A percentile compares a stretch with the other conserved stretches of the same genome.
These are phyloP conservation scores for Zoanthus gigantus DNA, from an alignment of 92 coral and sea anemone genomes.

Conservation along the genomic window DNA sequence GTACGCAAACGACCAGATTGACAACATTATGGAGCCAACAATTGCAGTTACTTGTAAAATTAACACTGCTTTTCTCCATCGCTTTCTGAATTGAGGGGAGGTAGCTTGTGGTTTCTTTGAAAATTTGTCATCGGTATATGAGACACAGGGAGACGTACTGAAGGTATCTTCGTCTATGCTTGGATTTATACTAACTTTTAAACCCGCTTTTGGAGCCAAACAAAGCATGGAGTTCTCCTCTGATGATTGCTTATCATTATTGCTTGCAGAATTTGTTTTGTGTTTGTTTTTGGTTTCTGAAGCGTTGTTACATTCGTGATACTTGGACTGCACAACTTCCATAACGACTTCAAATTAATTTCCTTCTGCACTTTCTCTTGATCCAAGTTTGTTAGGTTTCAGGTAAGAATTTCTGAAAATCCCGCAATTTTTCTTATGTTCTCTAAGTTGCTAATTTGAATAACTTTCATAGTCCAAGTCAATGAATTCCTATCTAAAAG, in stretches of 20 bases:
- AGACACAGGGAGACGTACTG: constrained; percentile 21
- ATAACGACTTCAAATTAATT: background rate
- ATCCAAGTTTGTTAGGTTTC: too few relatives aligned
- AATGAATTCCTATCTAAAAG: too few relatives aligned
- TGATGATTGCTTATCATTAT: background rate
- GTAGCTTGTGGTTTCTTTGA: background rate
- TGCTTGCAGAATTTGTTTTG: background rate
- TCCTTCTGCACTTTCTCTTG: too few relatives aligned
- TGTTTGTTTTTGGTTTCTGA: background rate
- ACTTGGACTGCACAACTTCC: background rate
- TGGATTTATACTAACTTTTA: constrained; percentile 34
- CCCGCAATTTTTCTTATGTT: too few relatives aligned
- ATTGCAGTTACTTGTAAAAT: constrained; percentile 11
- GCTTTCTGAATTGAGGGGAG: background rate
- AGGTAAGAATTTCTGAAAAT: too few relatives aligned
- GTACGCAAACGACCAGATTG: constrained; percentile 15
- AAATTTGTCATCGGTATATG: constrained; percentile 41
- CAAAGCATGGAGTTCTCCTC: background rate
- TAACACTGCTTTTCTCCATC: constrained; percentile 33
- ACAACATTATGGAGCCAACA: background rate
- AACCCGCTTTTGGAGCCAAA: constrained; percentile 11
- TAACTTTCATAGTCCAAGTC: too few relatives aligned
- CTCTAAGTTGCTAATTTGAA: too few relatives aligned
- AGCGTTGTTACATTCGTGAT: background rate
- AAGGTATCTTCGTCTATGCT: constrained; percentile 14